Evolutionary conservation across 2,888 invertebrate species (phyloP), one percentile per base, ranked within the genome.

Genomic region (Agriotes lineatus): DNA sequence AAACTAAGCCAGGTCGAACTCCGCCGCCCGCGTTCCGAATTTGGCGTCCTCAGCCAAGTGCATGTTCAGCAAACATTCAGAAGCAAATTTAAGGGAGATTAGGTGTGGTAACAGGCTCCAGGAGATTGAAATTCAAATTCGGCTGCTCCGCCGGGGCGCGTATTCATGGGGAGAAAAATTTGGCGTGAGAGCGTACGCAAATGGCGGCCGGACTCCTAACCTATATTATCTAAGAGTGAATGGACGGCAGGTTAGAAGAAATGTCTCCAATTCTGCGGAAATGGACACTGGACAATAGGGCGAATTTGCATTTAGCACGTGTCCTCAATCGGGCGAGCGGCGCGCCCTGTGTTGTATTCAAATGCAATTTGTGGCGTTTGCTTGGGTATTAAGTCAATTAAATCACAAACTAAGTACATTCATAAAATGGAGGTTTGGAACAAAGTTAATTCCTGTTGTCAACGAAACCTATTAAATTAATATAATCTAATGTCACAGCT

Each of bases 211-310:
- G 39, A 45, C 35, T 42, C 25, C 57, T 48, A 50, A 58, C 56
- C 64, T 50, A 45, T 54, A 68, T 65, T 69, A 69, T 64, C 65
- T 56, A 65, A 67, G 62, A 58, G 30, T 20, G 69, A 67, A 69
- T 54, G 68, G 66, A 50, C 48, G 71, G 70, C 66, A 71, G 69
- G 73, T 73, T 73, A 56, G 71, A 54, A 70, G 65, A 69, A 74
- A 69, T 72, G 72, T 75, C 75, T 74, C 67, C 73, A 73, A 72
- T 75, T 75, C 70, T 68, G 60, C 56, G 67, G 63, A 69, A 74
- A 74, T 74, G 72, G 73, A 72, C 73, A 74, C 74, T 74, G 74
- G 73, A 72, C 73, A 74, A 75, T 74, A 65, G 71, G 70, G 66
- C 60, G 70, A 67, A 75, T 75, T 74, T 75, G 67, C 75, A 75